These are phyloP conservation scores for Rhinoraja longicauda DNA, from an alignment of 2,797 vertebrate species.

Conservation along the genomic window DNA sequence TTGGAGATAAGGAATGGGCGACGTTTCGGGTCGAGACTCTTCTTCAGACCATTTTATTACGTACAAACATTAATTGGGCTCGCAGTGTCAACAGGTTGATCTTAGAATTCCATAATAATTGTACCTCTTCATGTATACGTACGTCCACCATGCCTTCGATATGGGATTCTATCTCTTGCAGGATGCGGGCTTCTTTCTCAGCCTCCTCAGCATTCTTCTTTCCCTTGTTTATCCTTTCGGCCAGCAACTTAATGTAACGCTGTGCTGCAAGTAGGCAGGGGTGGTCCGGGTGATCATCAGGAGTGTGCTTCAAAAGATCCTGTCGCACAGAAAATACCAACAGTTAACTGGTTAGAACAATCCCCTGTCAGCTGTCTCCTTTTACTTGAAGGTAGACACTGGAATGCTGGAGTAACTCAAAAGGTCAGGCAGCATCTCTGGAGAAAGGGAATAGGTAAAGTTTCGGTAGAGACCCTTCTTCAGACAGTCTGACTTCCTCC, in stretches of 20 bases:
- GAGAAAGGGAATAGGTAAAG: too few species aligned
- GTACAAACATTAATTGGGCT: neutral
- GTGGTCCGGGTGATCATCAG: slow-evolving; percentile 89
- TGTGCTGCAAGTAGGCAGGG: slow-evolving; percentile 79
- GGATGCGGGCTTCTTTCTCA: slow-evolving; percentile 82
- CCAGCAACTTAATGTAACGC: slow-evolving; percentile 87
- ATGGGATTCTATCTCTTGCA: slow-evolving; percentile 95
- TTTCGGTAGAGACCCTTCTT: too few species aligned
- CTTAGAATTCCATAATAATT: neutral
- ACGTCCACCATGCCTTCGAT: slow-evolving; percentile 95
- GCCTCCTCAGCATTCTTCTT: slow-evolving; percentile 87
- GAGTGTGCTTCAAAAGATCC: slow-evolving; percentile 93
- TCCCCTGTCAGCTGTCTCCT: neutral
- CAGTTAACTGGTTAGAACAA: neutral
- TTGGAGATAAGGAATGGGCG: too few species aligned
- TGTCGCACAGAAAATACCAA: slow-evolving; percentile 48
- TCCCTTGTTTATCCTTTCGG: slow-evolving; percentile 92
- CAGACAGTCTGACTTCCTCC: too few species aligned
- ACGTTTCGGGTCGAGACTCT: too few species aligned
- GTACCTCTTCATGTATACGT: slow-evolving; percentile 46
- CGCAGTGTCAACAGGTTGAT: neutral
- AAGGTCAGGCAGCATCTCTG: too few species aligned
- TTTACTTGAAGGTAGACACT: neutral
- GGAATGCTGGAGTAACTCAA: too few species aligned
- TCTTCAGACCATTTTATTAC: neutral